phyloP scores from a whole-genome alignment of 2,888 invertebrate species.

The Vanessa cardui region DNA sequence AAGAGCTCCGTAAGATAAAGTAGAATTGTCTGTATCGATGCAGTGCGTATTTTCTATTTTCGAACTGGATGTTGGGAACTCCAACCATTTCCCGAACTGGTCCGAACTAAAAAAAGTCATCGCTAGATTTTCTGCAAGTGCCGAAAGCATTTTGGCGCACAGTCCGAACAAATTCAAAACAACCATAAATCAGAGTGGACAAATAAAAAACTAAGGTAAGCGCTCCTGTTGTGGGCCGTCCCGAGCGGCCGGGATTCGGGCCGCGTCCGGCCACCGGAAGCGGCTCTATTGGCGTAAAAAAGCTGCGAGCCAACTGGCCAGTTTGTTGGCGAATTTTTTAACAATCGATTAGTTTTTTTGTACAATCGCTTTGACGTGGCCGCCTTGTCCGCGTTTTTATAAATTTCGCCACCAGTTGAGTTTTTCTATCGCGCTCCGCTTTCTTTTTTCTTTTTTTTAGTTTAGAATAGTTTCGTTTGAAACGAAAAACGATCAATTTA shows the following conservation, averaged over 20 bases:
- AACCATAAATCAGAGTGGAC: conserved; percentile 76
- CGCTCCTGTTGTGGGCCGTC: conserved; percentile 77
- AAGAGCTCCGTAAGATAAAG: conserved; percentile 30
- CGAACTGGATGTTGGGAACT: conserved; percentile 46
- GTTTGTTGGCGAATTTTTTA: conserved; percentile 68
- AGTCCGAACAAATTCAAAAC: conserved; percentile 76
- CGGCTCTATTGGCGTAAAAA: conserved; percentile 77
- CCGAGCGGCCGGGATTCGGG: conserved; percentile 57
- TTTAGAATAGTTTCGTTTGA: conserved; percentile 29
- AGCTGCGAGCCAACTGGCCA: conserved; percentile 70
- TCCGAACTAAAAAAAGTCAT: conserved; percentile 51
- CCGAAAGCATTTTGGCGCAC: conserved; percentile 73
- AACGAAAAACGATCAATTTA: conserved; percentile 25
- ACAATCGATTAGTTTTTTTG: conserved; percentile 69
- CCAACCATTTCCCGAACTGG: conserved; percentile 48
- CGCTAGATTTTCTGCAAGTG: conserved; percentile 63
- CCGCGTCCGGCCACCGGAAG: conserved; percentile 74
- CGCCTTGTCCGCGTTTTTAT: conserved; percentile 48
- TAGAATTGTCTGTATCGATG: conserved; percentile 37
- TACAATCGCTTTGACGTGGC: conserved; percentile 54
- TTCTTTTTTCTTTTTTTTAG: conserved; percentile 31
- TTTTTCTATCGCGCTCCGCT: conserved; percentile 35
- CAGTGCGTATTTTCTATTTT: conserved; percentile 34
- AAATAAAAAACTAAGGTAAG: conserved; percentile 83
- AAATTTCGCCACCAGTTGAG: conserved; percentile 41